phyloP scores from a whole-genome alignment of 2,888 invertebrate genomes.

The Sacculina carcini region DNA sequence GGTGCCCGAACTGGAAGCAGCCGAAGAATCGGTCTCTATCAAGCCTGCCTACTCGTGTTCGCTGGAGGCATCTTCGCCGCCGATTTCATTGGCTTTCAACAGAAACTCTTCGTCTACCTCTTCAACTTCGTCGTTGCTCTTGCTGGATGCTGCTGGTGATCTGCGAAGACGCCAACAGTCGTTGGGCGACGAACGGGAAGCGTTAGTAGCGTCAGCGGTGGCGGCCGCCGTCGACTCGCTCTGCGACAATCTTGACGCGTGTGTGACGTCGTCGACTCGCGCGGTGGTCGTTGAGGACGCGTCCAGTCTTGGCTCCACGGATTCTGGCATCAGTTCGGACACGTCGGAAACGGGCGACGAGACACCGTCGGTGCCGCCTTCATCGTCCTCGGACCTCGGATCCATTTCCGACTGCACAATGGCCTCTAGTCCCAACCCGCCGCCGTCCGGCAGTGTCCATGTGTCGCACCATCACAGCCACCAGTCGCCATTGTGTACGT shows the following conservation, averaged over 20 bases:
- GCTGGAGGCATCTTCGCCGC: conserved; percentile 6
- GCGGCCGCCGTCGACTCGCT: conserved; percentile 6
- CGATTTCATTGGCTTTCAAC: conserved; percentile 11
- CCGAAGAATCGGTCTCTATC: conserved; percentile 14
- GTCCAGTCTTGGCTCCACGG: conserved; percentile 43
- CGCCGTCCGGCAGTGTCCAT: too few relatives aligned
- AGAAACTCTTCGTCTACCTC: conserved; percentile 12
- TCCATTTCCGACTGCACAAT: conserved; percentile 2
- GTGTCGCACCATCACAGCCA: not conserved
- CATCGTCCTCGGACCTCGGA: not conserved
- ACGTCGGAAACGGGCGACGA: conserved; percentile 10
- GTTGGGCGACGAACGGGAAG: not conserved
- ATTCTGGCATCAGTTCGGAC: conserved; percentile 43
- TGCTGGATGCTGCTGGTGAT: conserved; percentile 8
- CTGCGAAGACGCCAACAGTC: conserved; percentile 6
- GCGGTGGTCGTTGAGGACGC: conserved; percentile 28
- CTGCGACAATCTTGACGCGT: conserved; percentile 4
- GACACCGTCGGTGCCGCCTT: conserved; percentile 5
- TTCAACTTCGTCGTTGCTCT: conserved; percentile 10
- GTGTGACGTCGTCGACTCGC: conserved; percentile 15
- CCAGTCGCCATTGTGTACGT: too few relatives aligned
- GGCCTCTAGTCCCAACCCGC: not conserved
- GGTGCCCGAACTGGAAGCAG: conserved; percentile 55
- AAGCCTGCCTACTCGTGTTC: conserved; percentile 10
- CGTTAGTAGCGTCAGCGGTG: not conserved